Conservation (phyloP, 2,888 invertebrate genomes). For the Clunio marinus region DNA sequence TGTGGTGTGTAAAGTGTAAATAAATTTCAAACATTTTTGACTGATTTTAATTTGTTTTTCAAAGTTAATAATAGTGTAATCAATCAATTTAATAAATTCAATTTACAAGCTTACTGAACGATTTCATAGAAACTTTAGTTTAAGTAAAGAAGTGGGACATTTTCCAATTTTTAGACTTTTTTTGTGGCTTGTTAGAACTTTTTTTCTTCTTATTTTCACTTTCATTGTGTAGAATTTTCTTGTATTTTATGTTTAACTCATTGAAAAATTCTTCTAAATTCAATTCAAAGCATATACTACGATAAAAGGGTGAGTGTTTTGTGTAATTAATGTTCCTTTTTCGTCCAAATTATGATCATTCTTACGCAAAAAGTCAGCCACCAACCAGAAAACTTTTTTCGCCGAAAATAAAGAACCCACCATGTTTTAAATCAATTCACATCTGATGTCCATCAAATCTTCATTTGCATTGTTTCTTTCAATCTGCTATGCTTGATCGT, state of each 20-base stretch:
- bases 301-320: neutral
- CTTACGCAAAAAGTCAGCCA: neutral
- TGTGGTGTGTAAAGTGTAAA: slow-evolving; percentile 1
- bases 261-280: neutral
- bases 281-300: neutral
- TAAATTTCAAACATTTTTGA: slow-evolving; percentile 19
- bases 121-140: neutral
- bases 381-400: neutral
- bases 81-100: slow-evolving; percentile 20
- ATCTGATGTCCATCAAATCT: slow-evolving; percentile 22
- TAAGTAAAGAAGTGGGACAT: slow-evolving; percentile 22
- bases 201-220: neutral
- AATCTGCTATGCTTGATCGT: neutral
- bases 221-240: slow-evolving; percentile 1
- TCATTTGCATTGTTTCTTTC: neutral
- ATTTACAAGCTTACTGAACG: neutral
- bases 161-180: neutral
- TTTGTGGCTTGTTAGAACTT: slow-evolving; percentile 32
- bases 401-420: slow-evolving; percentile 31
- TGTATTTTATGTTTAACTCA: slow-evolving; percentile 23
- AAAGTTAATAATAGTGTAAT: slow-evolving; percentile 24
- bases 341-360: neutral
- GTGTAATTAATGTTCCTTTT: neutral
- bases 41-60: slow-evolving; percentile 26
- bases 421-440: slow-evolving; percentile 21